A percentile compares a stretch with the other conserved stretches of the same genome.
phyloP scores from a whole-genome alignment of 2,888 invertebrate genomes.

The Archips crataeganus region DNA sequence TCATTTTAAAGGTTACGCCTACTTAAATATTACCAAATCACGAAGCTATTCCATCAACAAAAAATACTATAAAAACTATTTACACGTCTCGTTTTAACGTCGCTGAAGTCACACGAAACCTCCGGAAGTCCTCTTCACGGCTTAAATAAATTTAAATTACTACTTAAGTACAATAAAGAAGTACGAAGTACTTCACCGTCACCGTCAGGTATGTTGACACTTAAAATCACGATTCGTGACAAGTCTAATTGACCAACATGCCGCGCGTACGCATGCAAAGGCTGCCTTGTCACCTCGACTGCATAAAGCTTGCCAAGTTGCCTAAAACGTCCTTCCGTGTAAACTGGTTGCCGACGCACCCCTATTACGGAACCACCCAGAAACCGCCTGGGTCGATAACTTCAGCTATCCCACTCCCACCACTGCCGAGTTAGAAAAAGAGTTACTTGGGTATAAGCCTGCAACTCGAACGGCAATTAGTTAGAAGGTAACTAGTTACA shows the following conservation, averaged over 20 bases:
- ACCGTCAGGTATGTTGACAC: slow-evolving; percentile 12
- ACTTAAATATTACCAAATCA: not conserved
- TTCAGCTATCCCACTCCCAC: slow-evolving; percentile 30
- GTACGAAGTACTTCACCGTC: not conserved
- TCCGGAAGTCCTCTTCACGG: slow-evolving; percentile 8
- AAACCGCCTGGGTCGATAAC: slow-evolving; percentile 5
- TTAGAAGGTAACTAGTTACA: slow-evolving; percentile 55
- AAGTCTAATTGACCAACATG: slow-evolving; percentile 66
- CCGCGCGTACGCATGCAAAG: slow-evolving; percentile 63
- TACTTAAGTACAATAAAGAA: not conserved
- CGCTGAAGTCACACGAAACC: not conserved
- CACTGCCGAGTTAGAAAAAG: slow-evolving; percentile 16
- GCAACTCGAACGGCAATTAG: slow-evolving; percentile 50
- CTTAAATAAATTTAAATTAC: slow-evolving; percentile 9
- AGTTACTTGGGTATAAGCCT: slow-evolving; percentile 2
- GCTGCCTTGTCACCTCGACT: slow-evolving; percentile 66
- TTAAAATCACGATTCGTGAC: slow-evolving; percentile 45
- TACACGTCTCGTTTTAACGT: not conserved
- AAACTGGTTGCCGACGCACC: slow-evolving; percentile 66
- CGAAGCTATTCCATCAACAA: not conserved
- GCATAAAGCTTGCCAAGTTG: slow-evolving; percentile 63
- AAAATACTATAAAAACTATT: not conserved
- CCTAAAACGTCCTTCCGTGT: slow-evolving; percentile 79
- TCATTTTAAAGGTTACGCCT: not conserved
- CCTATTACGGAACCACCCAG: slow-evolving; percentile 56